Base-by-base conservation (phyloP, 2,888 invertebrate genomes). In the Eupithecia inturbata region DNA sequence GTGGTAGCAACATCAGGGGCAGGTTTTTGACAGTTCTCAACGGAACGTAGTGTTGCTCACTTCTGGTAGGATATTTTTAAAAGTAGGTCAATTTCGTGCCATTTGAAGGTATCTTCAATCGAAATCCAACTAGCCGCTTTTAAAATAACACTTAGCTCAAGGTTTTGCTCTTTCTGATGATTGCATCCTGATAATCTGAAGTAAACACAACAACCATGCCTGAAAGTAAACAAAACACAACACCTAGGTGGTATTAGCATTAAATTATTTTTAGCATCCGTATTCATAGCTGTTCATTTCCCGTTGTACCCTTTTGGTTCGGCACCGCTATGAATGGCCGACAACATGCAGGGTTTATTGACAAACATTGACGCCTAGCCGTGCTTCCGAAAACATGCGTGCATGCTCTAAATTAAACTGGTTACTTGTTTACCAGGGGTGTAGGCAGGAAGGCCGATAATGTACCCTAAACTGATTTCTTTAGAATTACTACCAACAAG, bases 341-440 rank as follows among this genome's bases (percentile, higher is more conserved):
- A 88, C 88, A 88, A 89, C 89, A 88, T 84, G 83, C 83, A 81
- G 81, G 84, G 87, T 87, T 88, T 93, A 92, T 94, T 94, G 93
- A 94, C 93, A 92, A 94, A 94, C 93, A 93, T 85, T 83, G 84
- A 85, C 88, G 91, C 89, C 87, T 88, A 86, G 88, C 85, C 71
- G 77, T 76, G 82, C 83, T 86, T 85, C 88, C 84, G 85, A 88
- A 83, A 82, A 87, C 88, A 86, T 87, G 84, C 86, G 82, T 82
- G 78, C 84, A 83, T 16, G n/a, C 66, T 41, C 22, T 39, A 66
- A 66, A 66, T 66, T 22, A 82, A 67, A 81, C 77, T 66, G 39
- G 66, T 41, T n/a, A 33, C 64, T 33, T 64, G 60, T 60, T 60
- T 33, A 39, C n/a, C 12, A 66, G 39, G 14, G 39, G 39, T 66